phyloP scores from a whole-genome alignment of 2,113 vertebrate genomes.

The Murina feae region DNA sequence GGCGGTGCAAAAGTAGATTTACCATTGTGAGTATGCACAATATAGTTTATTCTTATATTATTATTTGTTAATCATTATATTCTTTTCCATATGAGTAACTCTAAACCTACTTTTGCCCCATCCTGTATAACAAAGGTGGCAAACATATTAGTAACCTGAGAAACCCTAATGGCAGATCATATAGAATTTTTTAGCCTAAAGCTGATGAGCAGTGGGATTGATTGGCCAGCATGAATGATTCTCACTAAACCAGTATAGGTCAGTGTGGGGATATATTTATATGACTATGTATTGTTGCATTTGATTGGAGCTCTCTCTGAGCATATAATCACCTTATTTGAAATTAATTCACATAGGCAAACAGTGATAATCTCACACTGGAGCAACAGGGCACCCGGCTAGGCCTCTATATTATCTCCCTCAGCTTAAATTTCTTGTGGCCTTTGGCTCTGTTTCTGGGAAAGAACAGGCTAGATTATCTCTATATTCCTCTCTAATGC shows the following conservation, averaged over 20 bases:
- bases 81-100: background rate
- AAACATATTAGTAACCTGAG: background rate
- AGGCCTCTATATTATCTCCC: background rate
- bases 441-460: background rate
- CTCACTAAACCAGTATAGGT: background rate
- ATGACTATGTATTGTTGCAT: background rate
- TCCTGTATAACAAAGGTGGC: background rate
- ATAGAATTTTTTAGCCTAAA: background rate
- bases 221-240: background rate
- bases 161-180: background rate
- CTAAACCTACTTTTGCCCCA: background rate
- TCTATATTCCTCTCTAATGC: constrained; percentile 9
- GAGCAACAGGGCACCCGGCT: background rate
- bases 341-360: background rate
- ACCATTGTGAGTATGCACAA: background rate
- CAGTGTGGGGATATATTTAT: background rate
- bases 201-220: background rate
- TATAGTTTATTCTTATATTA: background rate
- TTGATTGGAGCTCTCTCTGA: background rate
- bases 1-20: background rate
- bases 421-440: background rate
- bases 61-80: background rate
- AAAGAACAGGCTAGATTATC: background rate
- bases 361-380: background rate
- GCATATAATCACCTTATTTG: background rate